phyloP scores from a whole-genome alignment of 2,113 vertebrate genomes.

The Chunga burmeisteri region DNA sequence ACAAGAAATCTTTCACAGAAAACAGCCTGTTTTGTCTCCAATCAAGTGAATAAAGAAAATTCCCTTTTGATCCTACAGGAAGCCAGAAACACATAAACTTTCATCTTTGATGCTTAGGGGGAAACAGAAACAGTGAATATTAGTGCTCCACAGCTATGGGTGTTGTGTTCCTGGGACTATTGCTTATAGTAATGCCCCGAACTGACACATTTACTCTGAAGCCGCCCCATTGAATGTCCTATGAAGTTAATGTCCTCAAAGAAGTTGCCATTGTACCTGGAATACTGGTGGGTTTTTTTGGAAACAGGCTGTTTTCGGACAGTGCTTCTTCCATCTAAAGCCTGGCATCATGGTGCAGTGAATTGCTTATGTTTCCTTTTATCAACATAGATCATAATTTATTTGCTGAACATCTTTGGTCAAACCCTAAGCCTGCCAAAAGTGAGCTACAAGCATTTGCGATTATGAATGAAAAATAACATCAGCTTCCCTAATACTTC shows the following conservation, averaged over 20 bases:
- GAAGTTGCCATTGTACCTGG: neutral
- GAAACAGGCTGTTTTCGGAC: neutral
- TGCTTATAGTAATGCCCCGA: neutral
- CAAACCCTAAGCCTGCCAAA: neutral
- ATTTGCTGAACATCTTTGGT: neutral
- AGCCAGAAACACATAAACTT: neutral
- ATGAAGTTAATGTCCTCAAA: neutral
- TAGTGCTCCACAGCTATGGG: neutral
- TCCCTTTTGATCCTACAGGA: neutral
- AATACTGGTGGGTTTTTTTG: rapidly evolving
- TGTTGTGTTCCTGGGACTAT: neutral
- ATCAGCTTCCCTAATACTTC: neutral
- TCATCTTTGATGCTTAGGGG: neutral
- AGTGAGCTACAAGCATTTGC: neutral
- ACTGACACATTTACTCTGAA: neutral
- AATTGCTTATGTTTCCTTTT: neutral
- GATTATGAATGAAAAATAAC: neutral
- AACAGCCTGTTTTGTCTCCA: neutral
- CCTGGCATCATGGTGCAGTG: neutral
- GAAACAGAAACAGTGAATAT: neutral
- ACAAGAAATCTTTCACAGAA: neutral
- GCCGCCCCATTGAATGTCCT: neutral
- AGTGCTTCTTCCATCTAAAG: neutral
- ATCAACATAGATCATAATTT: neutral
- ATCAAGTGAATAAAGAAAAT: neutral